Evolutionary conservation across 2,888 invertebrate species (phyloP), one percentile per base, ranked within the genome.

Genomic region (Oeneis ivallda): DNA sequence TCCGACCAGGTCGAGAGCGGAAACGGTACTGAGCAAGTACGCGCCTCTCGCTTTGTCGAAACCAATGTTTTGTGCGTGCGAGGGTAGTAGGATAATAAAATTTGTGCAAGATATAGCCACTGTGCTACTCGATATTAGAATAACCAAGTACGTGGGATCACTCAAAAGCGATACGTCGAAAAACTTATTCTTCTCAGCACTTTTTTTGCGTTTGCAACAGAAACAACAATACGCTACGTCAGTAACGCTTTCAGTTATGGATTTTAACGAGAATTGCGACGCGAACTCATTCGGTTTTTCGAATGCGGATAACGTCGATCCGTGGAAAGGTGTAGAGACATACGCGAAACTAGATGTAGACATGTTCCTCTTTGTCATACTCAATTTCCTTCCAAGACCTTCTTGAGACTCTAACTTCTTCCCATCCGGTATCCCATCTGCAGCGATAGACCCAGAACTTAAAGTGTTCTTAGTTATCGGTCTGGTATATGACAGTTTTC

Each of bases 71-170:
- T 94, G 87, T 0, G 96, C 97, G 76, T 96, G 96, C 0, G 95
- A 93, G 2, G 97, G 97, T 71, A 97, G 85, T 1, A 97, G 79
- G 47, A 97, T 96, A n/a, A 96, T 95, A 74, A 97, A 96, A 81
- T 97, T 97, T 0, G 97, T 97, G 73, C 96, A 97, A 39, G 96
- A 96, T 66, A 97, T 96, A 4, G 97, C 97, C 54, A 96, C 97
- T 0, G 97, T 96, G 54, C 96, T 96, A 76, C 96, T 96, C 0
- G 96, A 97, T 67, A 97, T 93, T 8, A 97, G 82, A 62, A 97
- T 96, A 0, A 97, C 94, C 62, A 97, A 89, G 76, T 97, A 97
- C 19, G 96, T 92, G 0, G 96, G 96, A 79, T 97, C 96, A 67
- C 87, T 93, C 0, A 97, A 81, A 0, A 97, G 85, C 0, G 93